Conservation (phyloP, 2,797 vertebrate genomes). For the Coregonus suidteri region DNA sequence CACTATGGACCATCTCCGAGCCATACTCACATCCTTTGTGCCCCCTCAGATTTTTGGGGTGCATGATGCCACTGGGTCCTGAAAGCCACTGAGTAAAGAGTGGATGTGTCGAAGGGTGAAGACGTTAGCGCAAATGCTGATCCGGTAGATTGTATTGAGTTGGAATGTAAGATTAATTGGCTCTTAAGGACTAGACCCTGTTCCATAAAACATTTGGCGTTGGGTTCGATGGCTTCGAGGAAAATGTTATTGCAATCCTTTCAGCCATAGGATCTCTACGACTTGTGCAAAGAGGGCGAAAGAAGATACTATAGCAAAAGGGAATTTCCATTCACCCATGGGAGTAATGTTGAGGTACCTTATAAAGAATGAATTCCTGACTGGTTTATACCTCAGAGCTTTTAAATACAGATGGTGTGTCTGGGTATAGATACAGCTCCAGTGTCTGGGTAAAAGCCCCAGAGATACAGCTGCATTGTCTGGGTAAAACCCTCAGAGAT, state of each 20-base stretch:
- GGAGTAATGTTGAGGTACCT: neutral
- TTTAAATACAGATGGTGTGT: neutral
- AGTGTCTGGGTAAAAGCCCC: conserved; percentile 2
- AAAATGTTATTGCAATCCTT: neutral
- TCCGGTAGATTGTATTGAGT: neutral
- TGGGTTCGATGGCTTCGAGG: neutral
- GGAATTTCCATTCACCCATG: neutral
- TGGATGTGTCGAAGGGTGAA: neutral
- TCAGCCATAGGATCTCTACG: neutral
- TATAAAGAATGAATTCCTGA: neutral
- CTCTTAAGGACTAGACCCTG: neutral
- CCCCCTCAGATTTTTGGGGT: too few species aligned
- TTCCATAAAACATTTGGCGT: neutral
- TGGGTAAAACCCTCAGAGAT: neutral
- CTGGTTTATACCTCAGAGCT: neutral
- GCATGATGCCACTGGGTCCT: neutral
- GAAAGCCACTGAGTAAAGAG: neutral
- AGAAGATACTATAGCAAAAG: neutral
- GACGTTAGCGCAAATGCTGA: neutral
- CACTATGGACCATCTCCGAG: too few species aligned
- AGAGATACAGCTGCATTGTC: too few species aligned
- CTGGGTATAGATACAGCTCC: neutral
- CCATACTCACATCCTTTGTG: too few species aligned
- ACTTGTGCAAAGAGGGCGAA: neutral
- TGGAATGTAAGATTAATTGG: neutral